A percentile compares a stretch with the other conserved stretches of the same genome.
Evolutionary conservation across 2,113 vertebrate genomes (phyloP).

Genomic region (Cacatua alba): DNA sequence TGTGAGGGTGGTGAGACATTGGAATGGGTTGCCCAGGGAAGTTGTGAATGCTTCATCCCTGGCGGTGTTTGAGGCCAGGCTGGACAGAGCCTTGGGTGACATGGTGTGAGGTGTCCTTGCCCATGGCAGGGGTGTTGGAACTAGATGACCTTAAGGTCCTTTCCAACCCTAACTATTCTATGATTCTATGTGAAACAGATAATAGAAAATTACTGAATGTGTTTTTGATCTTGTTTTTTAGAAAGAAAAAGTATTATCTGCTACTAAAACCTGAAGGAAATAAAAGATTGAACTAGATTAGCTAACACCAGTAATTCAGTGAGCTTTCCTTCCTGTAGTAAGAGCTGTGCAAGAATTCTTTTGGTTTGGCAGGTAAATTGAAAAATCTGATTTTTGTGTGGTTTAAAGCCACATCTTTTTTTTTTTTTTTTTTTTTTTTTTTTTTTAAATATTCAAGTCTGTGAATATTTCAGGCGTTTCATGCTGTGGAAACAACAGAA

Average conservation of each 20-base stretch:
- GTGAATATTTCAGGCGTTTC: not conserved
- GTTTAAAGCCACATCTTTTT: not conserved
- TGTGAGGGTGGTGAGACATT: too few species aligned
- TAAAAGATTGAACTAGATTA: not conserved
- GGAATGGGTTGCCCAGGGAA: too few species aligned
- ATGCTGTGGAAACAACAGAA: not conserved
- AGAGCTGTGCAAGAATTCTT: not conserved
- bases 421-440: too few species aligned
- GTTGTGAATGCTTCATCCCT: too few species aligned
- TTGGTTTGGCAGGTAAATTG: not conserved
- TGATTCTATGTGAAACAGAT: not conserved
- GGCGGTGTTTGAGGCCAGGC: too few species aligned
- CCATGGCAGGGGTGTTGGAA: too few species aligned
- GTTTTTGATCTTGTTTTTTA: not conserved
- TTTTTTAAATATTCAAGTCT: not conserved
- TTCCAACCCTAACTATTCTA: too few species aligned
- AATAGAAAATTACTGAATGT: not conserved
- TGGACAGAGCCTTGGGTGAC: too few species aligned
- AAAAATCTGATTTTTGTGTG: not conserved
- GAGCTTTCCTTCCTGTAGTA: not conserved
- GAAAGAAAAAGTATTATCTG: not conserved
- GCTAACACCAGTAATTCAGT: not conserved
- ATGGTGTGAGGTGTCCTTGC: too few species aligned
- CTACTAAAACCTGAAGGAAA: not conserved
- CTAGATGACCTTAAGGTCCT: too few species aligned